These are phyloP conservation scores for Macrophya alboannulata DNA, from an alignment of 2,888 invertebrate species.

Conservation along the genomic window DNA sequence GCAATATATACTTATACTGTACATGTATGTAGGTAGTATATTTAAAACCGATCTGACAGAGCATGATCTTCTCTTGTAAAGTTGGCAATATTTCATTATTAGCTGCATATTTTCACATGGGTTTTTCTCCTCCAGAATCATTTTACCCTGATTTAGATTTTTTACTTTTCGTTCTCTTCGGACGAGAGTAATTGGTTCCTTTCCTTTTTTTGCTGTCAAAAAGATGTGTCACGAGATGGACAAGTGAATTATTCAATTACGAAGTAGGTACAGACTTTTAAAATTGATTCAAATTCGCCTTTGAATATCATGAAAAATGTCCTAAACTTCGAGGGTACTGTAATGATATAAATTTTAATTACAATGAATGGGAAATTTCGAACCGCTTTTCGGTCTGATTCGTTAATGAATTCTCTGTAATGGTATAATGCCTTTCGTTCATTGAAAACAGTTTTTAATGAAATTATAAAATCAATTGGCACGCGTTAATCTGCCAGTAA, in stretches of 20 bases:
- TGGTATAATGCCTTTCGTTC: background rate
- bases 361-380: background rate
- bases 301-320: background rate
- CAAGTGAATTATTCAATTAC: background rate
- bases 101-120: background rate
- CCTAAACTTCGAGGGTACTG: background rate
- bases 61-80: background rate
- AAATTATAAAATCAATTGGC: background rate
- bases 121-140: background rate
- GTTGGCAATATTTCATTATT: background rate
- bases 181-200: background rate
- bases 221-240: background rate
- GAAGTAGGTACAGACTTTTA: background rate
- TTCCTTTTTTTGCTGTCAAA: background rate
- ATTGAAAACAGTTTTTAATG: background rate
- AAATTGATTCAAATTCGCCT: background rate
- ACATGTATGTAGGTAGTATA: background rate
- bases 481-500: background rate
- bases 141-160: background rate
- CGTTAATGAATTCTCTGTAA: background rate
- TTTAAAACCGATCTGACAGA: background rate
- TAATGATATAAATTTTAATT: background rate
- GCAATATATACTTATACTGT: constrained; percentile 29
- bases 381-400: background rate
- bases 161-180: background rate